Evolutionary conservation across 1,140 invertebrate genomes (phyloP).

Genomic region (Drosophila melanica): DNA sequence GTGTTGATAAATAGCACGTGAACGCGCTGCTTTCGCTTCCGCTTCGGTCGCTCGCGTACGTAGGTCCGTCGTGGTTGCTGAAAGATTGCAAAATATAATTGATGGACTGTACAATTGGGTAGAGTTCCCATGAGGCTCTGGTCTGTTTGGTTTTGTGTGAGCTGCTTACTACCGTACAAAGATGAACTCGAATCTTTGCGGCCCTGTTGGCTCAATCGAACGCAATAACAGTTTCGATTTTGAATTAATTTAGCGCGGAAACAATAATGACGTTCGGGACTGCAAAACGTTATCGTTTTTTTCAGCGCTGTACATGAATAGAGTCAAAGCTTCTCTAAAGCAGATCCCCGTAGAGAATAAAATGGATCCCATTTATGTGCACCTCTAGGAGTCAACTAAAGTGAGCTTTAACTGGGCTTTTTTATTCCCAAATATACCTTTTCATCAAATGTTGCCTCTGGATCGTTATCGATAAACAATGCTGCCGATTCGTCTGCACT

Average conservation of each 20-base stretch:
- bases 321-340: too few relatives aligned
- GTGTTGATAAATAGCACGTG: slow-evolving; percentile 64
- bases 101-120: background rate
- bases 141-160: slow-evolving; percentile 46
- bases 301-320: slow-evolving; percentile 17
- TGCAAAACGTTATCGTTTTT: slow-evolving; percentile 1
- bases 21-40: slow-evolving; percentile 67
- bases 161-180: slow-evolving; percentile 78
- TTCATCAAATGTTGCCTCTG: slow-evolving; percentile 66
- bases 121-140: background rate
- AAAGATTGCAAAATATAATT: background rate
- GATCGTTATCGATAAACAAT: slow-evolving; percentile 55
- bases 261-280: background rate
- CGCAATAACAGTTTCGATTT: slow-evolving; percentile 48
- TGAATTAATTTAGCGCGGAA: slow-evolving; percentile 54
- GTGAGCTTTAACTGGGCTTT: too few relatives aligned
- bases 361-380: too few relatives aligned
- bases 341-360: too few relatives aligned
- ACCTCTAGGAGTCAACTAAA: too few relatives aligned
- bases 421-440: slow-evolving; percentile 37
- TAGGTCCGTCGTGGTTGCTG: slow-evolving; percentile 71
- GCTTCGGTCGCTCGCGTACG: slow-evolving; percentile 57
- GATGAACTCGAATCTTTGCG: slow-evolving; percentile 73
- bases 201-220: slow-evolving; percentile 78
- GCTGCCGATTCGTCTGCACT: slow-evolving; percentile 29